Evolutionary conservation across 1,140 invertebrate species (phyloP), one percentile per base, ranked within the genome.

Genomic region (Drosophila sp.): DNA sequence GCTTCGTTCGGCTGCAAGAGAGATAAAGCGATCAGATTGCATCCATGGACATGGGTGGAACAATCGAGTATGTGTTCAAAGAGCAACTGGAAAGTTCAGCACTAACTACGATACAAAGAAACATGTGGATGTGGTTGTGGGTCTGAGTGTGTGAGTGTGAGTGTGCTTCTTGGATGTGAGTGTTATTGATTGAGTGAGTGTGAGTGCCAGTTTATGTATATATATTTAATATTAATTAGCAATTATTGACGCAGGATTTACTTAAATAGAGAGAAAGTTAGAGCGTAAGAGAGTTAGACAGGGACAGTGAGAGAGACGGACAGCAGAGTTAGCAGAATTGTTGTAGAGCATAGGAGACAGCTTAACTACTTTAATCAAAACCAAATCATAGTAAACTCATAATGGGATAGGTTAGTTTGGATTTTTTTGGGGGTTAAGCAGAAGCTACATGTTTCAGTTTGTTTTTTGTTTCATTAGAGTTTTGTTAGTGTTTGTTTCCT

Each of bases 1-100:
- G 79, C 90, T 81, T 91, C 90, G 73, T 91, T 91, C 41, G 94
- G 92, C 91, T 94, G 79, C 40, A 91, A 91, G 66, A 77, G 64
- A 82, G 40, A 70, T 58, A 6, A 5, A 29, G 2, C 40, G 54
- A 78, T 87, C 66, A 87, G 80, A 70, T 25, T 70, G 3, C 10
- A 41, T 44, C 32, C 35, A 27, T 17, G n/a, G 58, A 5, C 30
- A 0, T 0, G 29, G 47, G 32, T 50, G 47, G 25, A 50, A 56
- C 29, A n/a, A 56, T 76, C 60, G 55, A 76, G 60, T 64, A 77
- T 57, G 83, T 79, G 84, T 86, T 25, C 72, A 89, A 83, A 83
- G 84, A 89, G 79, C 76, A 89, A 89, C 77, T 84, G 84, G 74
- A 89, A 89, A 80, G 77, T 84, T 58, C 74, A 89, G 80, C 80